phyloP scores from a whole-genome alignment of 2,113 vertebrate species.

The Epinephelus lanceolatus region DNA sequence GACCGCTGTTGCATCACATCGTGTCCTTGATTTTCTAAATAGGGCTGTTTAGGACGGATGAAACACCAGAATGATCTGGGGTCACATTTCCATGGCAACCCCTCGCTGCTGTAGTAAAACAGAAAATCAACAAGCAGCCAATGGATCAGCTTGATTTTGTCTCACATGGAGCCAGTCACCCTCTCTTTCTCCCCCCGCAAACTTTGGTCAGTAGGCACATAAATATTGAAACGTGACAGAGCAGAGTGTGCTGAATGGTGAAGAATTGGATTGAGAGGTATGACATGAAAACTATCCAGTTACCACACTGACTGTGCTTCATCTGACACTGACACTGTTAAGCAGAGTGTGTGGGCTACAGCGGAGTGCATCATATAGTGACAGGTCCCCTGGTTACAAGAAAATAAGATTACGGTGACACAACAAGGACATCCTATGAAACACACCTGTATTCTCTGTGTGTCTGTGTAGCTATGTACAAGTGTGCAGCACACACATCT shows the following conservation, averaged over 20 bases:
- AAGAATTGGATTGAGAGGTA: constrained; percentile 33
- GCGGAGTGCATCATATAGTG: constrained; percentile 12
- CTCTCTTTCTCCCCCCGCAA: neutral
- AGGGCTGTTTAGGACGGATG: constrained; percentile 14
- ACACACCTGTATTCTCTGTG: constrained; percentile 25
- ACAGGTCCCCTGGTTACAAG: constrained; percentile 25
- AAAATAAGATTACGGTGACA: constrained; percentile 50
- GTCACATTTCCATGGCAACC: constrained; percentile 63
- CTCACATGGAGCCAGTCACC: neutral
- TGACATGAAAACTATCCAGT: constrained; percentile 37
- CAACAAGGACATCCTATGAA: constrained; percentile 20
- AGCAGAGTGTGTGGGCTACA: constrained; percentile 36
- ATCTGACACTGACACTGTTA: constrained; percentile 38
- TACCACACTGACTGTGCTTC: constrained; percentile 22
- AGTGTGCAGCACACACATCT: constrained; percentile 16
- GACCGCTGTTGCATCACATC: constrained; percentile 9
- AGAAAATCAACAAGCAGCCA: constrained; percentile 36
- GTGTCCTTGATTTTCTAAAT: constrained; percentile 21
- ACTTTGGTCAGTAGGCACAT: constrained; percentile 57
- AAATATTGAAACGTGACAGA: constrained; percentile 27
- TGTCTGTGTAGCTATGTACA: neutral
- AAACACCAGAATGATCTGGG: constrained; percentile 32
- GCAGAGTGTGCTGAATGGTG: neutral
- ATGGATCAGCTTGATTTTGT: constrained; percentile 26
- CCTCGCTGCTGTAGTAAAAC: constrained; percentile 21